phyloP scores from a whole-genome alignment of 2,797 vertebrate species.

The Pseudochromis fuscus region DNA sequence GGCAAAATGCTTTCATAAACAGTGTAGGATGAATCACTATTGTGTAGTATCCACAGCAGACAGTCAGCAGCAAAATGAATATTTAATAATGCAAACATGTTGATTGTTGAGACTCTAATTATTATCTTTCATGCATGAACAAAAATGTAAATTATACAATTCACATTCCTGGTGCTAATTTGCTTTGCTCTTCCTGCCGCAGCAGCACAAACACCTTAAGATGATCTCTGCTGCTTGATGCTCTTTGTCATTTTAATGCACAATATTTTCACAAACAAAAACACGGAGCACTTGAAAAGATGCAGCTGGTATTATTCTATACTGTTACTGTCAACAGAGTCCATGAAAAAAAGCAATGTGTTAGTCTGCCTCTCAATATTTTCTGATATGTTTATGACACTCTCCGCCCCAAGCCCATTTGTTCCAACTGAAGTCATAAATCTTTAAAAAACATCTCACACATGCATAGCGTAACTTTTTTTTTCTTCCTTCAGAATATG shows the following conservation, averaged over 20 bases:
- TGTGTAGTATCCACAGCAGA: slow-evolving; percentile 34
- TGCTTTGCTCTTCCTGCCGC: slow-evolving; percentile 32
- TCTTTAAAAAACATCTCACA: slow-evolving; percentile 5
- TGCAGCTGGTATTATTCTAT: background rate
- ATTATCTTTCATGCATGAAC: slow-evolving; percentile 73
- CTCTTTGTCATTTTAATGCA: slow-evolving; percentile 25
- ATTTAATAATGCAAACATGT: slow-evolving; percentile 67
- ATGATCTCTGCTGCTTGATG: slow-evolving; percentile 25
- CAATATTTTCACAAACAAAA: slow-evolving; percentile 1
- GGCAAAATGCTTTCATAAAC: background rate
- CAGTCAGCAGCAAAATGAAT: slow-evolving; percentile 48
- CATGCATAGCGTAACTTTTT: background rate
- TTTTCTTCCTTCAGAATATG: background rate
- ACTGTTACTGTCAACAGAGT: background rate
- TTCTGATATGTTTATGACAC: background rate
- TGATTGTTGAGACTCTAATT: slow-evolving; percentile 70
- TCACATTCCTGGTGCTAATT: slow-evolving; percentile 60
- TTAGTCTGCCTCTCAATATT: background rate
- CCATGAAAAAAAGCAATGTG: background rate
- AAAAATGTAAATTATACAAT: slow-evolving; percentile 70
- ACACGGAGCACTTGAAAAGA: background rate
- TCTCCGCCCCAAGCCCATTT: background rate
- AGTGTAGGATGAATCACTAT: slow-evolving; percentile 33
- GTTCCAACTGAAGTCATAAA: slow-evolving; percentile 4
- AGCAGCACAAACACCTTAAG: slow-evolving; percentile 33